Evolutionary conservation across 2,888 invertebrate species (phyloP), one percentile per base, ranked within the genome.

Genomic region (Cataglyphis livida): DNA sequence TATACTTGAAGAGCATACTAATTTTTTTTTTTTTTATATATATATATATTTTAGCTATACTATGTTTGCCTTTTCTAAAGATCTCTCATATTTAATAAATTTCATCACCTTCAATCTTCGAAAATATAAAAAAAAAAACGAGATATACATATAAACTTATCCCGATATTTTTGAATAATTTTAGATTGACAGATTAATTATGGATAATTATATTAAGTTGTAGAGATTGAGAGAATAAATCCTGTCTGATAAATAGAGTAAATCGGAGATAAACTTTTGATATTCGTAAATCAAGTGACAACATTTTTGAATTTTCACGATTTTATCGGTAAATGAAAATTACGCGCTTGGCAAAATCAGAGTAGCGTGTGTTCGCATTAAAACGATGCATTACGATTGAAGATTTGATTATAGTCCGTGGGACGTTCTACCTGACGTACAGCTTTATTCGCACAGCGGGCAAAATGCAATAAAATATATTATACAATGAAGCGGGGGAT

Each of bases 401-500:
- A 79, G 59, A 70, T 79, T 51, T 41, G 78, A 70, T 79, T 79
- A 79, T 79, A 70, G 70, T 35, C 18, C 44, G 25, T 25, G 78
- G 44, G 70, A 59, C 70, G 35, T 48, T 61, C 35, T 59, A 18
- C 59, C 59, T 32, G 78, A 70, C 21, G 68, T 41, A 59, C 35
- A 44, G 78, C 35, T 79, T 70, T 44, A 79, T 70, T 70, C 78
- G 35, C 59, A n/a, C 7, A 59, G 41, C 32, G 21, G 59, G 59
- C 12, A 57, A 70, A 79, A 79, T 79, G 70, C 70, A 59, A 79
- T 79, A 79, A 79, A 79, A 79, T 79, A 59, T 79, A 79, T 79
- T 79, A 48, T 59, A 79, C 70, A 70, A 79, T 79, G 44, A 70
- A 59, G 70, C 35, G 59, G 28, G 70, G 78, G 70, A 79, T 79